Evolutionary conservation across 1,140 invertebrate genomes (phyloP), one percentile per base, ranked within the genome.

Genomic region (Lepidurus arcticus): DNA sequence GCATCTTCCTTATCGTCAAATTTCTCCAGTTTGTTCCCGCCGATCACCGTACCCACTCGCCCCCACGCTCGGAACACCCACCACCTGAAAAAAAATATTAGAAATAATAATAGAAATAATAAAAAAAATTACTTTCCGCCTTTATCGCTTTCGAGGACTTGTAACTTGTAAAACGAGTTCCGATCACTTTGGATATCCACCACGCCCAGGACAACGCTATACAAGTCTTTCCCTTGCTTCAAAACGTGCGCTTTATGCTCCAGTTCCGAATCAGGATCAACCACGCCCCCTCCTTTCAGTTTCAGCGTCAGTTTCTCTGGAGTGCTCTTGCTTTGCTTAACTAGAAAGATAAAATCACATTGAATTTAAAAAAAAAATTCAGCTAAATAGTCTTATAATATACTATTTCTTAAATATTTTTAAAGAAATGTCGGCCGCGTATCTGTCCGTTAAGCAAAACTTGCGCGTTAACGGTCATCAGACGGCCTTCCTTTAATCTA

Each of bases 151-250:
- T 97, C 89, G 13, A 99, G 85, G 45, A 98, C 84, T 85, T 99
- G 97, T 44, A 99, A 80, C 85, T 98, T 98, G 84, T 99, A 99
- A 85, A 88, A 99, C 7, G 94, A 96, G 85, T 99, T 99, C 82
- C 92, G 95, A 75, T 93, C 92, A 10, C 86, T 88, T 79, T 92
- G 90, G 47, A 98, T 89, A 84, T 98, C 94, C 1, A 95, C 95
- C 80, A 92, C 85, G 26, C 92, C 92, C 7, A 98, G 89, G 1
- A 95, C 92, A 75, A 88, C 90, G 45, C 89, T 93, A 83, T 91
- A 97, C 80, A 93, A 34, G 43, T 89, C 86, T 13, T 88, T 84
- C 0, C 82, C 83, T 80, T 85, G 82, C 79, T 88, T 86, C 83
- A 93, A 92, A 9, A 98, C 92, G 86, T 98, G 95, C 0, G 93